Percentiles rank a stretch among this genome's conserved stretches.
These are phyloP conservation scores for Zelostemma sp. DNA, from an alignment of 1,140 invertebrate species.

Conservation along the genomic window DNA sequence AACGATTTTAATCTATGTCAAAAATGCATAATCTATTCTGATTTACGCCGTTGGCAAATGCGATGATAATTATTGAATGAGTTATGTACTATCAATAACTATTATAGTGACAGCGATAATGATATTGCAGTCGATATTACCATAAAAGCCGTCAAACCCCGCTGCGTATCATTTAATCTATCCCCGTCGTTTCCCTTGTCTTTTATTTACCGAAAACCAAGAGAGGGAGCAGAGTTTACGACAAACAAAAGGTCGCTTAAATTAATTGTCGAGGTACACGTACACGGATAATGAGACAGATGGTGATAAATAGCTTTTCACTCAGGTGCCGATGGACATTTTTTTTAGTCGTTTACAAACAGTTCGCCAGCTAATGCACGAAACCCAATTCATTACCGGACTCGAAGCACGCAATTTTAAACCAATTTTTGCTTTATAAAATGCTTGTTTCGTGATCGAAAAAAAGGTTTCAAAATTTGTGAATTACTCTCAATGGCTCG, in stretches of 20 bases:
- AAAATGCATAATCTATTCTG: neutral
- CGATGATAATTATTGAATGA: neutral
- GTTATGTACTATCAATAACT: neutral
- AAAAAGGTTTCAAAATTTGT: too few relatives aligned
- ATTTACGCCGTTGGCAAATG: neutral
- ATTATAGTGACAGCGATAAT: constrained; percentile 1
- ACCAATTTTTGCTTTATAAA: constrained; percentile 2
- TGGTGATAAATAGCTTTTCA: constrained; percentile 57
- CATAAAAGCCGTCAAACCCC: neutral
- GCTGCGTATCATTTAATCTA: neutral
- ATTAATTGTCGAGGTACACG: constrained; percentile 59
- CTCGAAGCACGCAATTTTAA: constrained; percentile 19
- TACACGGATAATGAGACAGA: constrained; percentile 35
- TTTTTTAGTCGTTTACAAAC: constrained; percentile 35
- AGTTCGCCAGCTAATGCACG: constrained; percentile 30
- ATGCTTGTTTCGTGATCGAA: too few relatives aligned
- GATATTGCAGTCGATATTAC: constrained; percentile 1
- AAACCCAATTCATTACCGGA: constrained; percentile 13
- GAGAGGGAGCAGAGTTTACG: constrained; percentile 26
- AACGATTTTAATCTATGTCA: neutral
- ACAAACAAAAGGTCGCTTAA: constrained; percentile 49
- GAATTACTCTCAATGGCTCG: too few relatives aligned
- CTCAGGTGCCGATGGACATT: constrained; percentile 52
- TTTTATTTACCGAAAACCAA: neutral
- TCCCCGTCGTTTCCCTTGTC: constrained; percentile 9